Conservation (phyloP, 1,140 invertebrate genomes). For the Platyscapa corneri region DNA sequence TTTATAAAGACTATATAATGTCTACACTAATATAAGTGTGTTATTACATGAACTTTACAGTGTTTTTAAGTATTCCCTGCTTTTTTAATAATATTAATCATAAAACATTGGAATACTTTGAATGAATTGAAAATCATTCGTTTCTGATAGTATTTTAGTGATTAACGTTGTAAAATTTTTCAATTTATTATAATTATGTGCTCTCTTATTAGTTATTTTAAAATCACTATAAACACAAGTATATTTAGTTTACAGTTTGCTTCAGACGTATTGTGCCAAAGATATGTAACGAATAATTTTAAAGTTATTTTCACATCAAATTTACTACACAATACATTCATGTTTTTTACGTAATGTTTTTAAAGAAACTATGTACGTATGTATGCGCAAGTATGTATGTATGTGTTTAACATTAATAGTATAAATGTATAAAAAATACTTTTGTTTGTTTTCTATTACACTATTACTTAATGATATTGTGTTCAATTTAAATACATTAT, state of each 20-base stretch:
- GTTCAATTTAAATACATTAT: constrained; percentile 16
- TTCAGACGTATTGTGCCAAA: constrained; percentile 32
- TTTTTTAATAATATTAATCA: neutral
- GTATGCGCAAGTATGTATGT: neutral
- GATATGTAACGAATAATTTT: constrained; percentile 19
- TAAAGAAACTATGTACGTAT: constrained; percentile 3
- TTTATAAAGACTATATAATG: constrained; percentile 18
- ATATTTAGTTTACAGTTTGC: neutral
- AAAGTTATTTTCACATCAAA: constrained; percentile 24
- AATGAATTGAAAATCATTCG: constrained; percentile 2
- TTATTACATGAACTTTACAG: neutral
- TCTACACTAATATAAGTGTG: constrained; percentile 12
- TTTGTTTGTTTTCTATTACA: constrained; percentile 3
- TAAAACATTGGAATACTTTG: constrained; percentile 1
- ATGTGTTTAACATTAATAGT: constrained; percentile 3
- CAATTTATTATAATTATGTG: constrained; percentile 7
- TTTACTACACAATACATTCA: constrained; percentile 22
- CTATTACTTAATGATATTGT: constrained; percentile 16
- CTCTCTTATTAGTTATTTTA: constrained; percentile 13
- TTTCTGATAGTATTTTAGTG: neutral
- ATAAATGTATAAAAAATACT: constrained; percentile 8
- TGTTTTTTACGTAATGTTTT: constrained; percentile 15
- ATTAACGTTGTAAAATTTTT: neutral
- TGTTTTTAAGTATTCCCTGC: neutral
- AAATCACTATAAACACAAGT: neutral